These are phyloP conservation scores for Phoeniculus purpureus DNA, from an alignment of 2,797 vertebrate genomes.

Conservation along the genomic window DNA sequence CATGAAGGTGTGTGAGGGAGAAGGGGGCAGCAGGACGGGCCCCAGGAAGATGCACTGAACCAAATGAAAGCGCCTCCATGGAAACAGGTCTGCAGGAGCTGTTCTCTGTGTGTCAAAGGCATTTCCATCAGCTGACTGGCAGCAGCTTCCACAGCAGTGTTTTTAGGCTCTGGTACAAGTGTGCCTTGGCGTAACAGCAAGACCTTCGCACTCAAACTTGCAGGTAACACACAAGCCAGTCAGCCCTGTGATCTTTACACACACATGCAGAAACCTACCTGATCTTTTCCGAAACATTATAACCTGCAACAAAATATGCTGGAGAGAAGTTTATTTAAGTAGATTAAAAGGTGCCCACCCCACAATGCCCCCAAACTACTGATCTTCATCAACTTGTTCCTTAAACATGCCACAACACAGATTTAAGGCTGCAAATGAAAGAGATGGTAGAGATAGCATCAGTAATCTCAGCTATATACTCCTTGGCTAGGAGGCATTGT, in stretches of 20 bases:
- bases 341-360: not conserved
- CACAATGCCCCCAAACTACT: not conserved
- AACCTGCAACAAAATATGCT: not conserved
- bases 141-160: not conserved
- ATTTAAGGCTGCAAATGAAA: constrained; percentile 23
- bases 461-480: not conserved
- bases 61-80: not conserved
- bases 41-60: not conserved
- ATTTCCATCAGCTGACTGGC: not conserved
- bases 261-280: not conserved
- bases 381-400: constrained; percentile 31
- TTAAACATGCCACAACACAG: constrained; percentile 44
- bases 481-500: constrained; percentile 16
- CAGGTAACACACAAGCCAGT: not conserved
- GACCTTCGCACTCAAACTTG: not conserved
- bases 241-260: not conserved
- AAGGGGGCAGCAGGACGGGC: not conserved
- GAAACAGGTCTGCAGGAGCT: constrained; percentile 17
- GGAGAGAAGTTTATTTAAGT: not conserved
- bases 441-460: constrained; percentile 2
- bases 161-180: not conserved
- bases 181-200: not conserved
- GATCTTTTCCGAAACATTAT: not conserved
- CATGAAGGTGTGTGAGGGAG: not conserved
- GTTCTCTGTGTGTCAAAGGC: not conserved